Evolutionary conservation across 2,888 invertebrate genomes (phyloP).

Genomic region (Stramonita haemastoma): DNA sequence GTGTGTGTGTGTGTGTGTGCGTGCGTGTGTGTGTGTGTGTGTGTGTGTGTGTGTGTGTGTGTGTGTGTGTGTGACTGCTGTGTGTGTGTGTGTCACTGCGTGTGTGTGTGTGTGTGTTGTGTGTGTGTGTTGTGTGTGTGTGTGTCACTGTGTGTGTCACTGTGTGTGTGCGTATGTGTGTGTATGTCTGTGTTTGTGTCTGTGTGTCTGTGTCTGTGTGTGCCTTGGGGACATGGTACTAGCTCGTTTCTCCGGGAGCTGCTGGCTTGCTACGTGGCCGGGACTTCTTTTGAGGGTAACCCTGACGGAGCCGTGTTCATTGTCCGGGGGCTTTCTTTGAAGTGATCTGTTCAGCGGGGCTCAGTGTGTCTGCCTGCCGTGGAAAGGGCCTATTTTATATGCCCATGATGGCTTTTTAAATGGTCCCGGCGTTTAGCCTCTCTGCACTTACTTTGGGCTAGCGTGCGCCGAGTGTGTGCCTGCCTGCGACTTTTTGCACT

Average conservation of each 20-base stretch:
- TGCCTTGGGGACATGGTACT: too few species aligned
- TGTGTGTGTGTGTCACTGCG: background rate
- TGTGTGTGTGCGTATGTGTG: background rate
- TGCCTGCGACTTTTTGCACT: too few species aligned
- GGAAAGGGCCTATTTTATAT: too few species aligned
- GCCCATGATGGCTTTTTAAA: too few species aligned
- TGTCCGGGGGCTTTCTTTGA: background rate
- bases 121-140: background rate
- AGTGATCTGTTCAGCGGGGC: too few species aligned
- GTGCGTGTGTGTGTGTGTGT: background rate
- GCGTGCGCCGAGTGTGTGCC: too few species aligned
- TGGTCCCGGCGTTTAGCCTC: too few species aligned
- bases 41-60: background rate
- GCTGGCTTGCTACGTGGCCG: background rate
- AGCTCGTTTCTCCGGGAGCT: too few species aligned
- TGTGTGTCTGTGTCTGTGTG: constrained; percentile 10
- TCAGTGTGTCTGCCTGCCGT: too few species aligned
- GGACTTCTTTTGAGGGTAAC: too few species aligned
- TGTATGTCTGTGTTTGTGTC: background rate
- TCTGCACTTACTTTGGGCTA: too few species aligned
- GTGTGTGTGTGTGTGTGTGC: constrained; percentile 2
- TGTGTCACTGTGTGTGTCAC: background rate
- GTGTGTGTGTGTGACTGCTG: constrained; percentile 14
- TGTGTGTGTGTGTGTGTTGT: background rate
- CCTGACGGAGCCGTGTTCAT: too few species aligned